Evolutionary conservation across 2,888 invertebrate genomes (phyloP).

Genomic region (Troglohyphantes excavatus): DNA sequence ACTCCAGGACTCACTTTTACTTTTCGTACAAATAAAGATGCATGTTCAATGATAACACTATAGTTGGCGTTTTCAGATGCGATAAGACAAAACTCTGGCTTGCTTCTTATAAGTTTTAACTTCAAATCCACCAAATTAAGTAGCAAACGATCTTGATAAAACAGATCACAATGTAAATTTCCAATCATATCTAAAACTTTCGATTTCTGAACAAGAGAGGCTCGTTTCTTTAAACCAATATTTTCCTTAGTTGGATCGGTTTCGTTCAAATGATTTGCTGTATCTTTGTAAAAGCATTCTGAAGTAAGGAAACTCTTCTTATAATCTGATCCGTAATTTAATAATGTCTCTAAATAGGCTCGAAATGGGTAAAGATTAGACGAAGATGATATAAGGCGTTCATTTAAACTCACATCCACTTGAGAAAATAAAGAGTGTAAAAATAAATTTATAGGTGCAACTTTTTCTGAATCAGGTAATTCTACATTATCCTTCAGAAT

Average conservation of each 20-base stretch:
- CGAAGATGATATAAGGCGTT: conserved; percentile 11
- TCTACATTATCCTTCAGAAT: conserved; percentile 27
- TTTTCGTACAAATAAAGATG: conserved; percentile 40
- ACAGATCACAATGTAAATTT: conserved; percentile 29
- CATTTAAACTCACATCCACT: conserved; percentile 58
- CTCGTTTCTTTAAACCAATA: conserved; percentile 29
- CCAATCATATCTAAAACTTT: conserved; percentile 58
- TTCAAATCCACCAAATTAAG: conserved; percentile 45
- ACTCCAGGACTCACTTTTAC: conserved; percentile 37
- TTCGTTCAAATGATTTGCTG: not conserved
- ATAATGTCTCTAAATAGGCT: conserved; percentile 40
- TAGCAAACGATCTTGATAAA: conserved; percentile 15
- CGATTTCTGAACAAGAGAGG: not conserved
- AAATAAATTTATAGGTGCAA: conserved; percentile 53
- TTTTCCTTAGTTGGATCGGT: not conserved
- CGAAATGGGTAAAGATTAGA: conserved; percentile 27
- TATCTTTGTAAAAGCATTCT: conserved; percentile 38
- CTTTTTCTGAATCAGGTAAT: not conserved
- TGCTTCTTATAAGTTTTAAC: conserved; percentile 42
- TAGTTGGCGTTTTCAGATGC: not conserved
- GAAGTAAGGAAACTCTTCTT: conserved; percentile 13
- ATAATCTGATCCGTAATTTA: conserved; percentile 35
- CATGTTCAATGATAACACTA: conserved; percentile 31
- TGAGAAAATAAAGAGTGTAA: conserved; percentile 51
- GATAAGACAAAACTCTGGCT: conserved; percentile 44